Base-by-base conservation (phyloP, 2,888 invertebrate species). In the Physocephala rufipes region DNA sequence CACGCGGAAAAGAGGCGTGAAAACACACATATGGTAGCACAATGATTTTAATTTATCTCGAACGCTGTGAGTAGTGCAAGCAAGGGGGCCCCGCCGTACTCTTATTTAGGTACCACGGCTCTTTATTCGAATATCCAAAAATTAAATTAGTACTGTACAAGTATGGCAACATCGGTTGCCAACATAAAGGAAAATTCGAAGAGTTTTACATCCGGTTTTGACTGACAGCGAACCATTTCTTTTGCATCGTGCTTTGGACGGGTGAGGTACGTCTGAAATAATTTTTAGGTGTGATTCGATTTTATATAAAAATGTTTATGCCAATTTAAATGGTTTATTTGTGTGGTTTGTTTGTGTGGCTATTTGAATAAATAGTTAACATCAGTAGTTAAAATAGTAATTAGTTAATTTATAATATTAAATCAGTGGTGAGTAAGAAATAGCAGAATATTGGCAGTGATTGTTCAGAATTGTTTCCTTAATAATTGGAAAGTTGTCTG, bases 231-330 rank as follows among this genome's bases (percentile, higher is more conserved):
- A 15, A 64, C 45, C 73, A 76, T 76, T 79, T 75, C 79, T 77
- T 79, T 78, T 75, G 71, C 78, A 75, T 78, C 76, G 76, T 78
- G 77, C 73, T 73, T 75, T 75, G 73, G 72, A 75, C 66, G 74
- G 71, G 55, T 51, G 72, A 79, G 79, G 78, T 78, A 75, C 76
- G 78, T 78, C 15, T 21, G 53, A 15, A 63, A 1, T 49, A 58
- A 69, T 69, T 21, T 72, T 47, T n/a, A 28, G 30, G 12, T 30
- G 30, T 51, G 13, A 3, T 21, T 19, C 15, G 24, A 43, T 19
- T 19, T 71, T 49, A 49, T n/a, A 24, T 66, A n/a, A 58, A 68
- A 16, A 5, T 28, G 12, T 47, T 49, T 15, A 26, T 65, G 15
- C 16, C 15, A 36, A 64, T 30, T 55, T 55, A 55, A 55, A 21